These are phyloP conservation scores for Chelon labrosus DNA, from an alignment of 2,797 vertebrate species.

Conservation along the genomic window DNA sequence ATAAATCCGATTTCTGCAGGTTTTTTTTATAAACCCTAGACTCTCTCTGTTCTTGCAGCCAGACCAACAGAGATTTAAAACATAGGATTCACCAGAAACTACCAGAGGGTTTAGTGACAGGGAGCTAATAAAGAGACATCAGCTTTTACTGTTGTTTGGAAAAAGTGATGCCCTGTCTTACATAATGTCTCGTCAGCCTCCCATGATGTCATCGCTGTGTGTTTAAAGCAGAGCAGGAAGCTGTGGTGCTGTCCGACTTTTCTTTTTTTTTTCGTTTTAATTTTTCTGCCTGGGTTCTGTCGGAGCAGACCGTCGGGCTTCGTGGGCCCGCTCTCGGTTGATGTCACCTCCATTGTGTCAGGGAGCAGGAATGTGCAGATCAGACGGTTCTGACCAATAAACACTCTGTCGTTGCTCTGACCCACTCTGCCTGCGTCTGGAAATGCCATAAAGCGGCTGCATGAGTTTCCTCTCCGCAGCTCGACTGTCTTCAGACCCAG, in stretches of 20 bases:
- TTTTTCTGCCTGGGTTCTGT: background rate
- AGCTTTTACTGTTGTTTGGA: slow-evolving; percentile 13
- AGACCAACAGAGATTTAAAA: background rate
- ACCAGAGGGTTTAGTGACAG: background rate
- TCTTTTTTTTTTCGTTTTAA: background rate
- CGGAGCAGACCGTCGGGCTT: background rate
- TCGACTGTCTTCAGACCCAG: background rate
- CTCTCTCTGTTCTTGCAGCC: no score
- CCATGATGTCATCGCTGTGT: slow-evolving; percentile 36
- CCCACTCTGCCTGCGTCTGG: slow-evolving; percentile 49
- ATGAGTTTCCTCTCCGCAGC: slow-evolving; percentile 3
- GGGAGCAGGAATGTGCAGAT: slow-evolving; percentile 71
- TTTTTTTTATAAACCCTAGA: background rate
- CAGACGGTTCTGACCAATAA: slow-evolving; percentile 60
- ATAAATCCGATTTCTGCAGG: background rate
- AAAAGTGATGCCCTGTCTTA: slow-evolving; percentile 39
- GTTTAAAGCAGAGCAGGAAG: slow-evolving; percentile 5
- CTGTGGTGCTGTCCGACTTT: no score
- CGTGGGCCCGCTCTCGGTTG: slow-evolving; percentile 27
- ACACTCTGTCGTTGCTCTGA: slow-evolving; percentile 52
- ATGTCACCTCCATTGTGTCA: slow-evolving; percentile 71
- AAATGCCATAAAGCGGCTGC: slow-evolving; percentile 55
- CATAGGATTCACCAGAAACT: background rate
- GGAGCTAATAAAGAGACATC: no score
- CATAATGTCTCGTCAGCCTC: slow-evolving; percentile 12